Evolutionary conservation across 2,888 invertebrate species (phyloP).

Genomic region (Hipparchia sbordonii): DNA sequence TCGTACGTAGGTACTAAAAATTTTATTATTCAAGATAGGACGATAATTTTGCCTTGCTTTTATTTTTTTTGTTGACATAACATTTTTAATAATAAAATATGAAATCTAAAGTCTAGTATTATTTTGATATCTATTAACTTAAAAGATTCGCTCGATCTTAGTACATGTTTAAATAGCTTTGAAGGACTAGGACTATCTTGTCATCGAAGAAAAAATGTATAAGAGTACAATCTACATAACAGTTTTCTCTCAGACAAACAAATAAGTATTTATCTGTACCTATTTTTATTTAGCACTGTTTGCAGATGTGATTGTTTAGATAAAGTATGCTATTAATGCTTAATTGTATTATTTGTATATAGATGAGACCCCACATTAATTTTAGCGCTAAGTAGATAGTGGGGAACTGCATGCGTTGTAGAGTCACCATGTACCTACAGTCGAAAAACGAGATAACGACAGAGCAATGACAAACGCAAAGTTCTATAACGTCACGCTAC

Average conservation of each 20-base stretch:
- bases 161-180: no score
- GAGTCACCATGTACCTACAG: background rate
- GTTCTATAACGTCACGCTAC: background rate
- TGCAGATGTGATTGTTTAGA: background rate
- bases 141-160: no score
- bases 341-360: conserved; percentile 5
- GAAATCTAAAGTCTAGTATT: background rate
- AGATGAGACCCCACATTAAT: conserved; percentile 4
- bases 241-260: background rate
- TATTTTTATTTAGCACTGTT: background rate
- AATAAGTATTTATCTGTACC: background rate
- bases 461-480: background rate
- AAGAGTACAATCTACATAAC: no score
- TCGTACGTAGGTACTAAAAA: background rate
- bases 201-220: no score
- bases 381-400: background rate
- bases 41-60: background rate
- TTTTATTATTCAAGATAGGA: background rate
- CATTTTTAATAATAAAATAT: background rate
- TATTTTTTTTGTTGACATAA: background rate
- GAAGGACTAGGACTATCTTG: no score
- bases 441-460: background rate
- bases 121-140: background rate
- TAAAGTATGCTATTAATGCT: background rate
- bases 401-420: background rate